Conservation (phyloP, 2,888 invertebrate species). For the Carpatolechia fugitivella region DNA sequence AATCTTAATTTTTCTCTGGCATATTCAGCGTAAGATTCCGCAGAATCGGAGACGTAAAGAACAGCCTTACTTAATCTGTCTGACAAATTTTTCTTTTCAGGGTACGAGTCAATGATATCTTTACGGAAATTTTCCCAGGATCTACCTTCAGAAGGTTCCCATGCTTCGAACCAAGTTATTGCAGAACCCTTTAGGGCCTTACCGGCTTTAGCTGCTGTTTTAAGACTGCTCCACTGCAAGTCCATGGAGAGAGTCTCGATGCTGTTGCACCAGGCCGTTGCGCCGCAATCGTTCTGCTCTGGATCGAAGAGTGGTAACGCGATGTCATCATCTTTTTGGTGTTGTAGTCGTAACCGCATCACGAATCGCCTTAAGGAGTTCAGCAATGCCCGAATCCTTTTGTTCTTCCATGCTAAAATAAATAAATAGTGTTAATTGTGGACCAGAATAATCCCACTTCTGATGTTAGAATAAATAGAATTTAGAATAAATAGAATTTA, state of each 20-base stretch:
- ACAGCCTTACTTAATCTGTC: conserved; percentile 22
- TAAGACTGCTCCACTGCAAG: conserved; percentile 22
- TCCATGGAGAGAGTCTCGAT: conserved; percentile 23
- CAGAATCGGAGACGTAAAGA: conserved; percentile 17
- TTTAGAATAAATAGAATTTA: too few species aligned
- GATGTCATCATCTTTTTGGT: conserved; percentile 2
- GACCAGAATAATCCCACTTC: neutral
- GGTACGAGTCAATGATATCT: conserved; percentile 10
- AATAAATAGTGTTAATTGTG: neutral
- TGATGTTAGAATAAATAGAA: conserved; percentile 9
- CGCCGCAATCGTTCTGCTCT: conserved; percentile 20
- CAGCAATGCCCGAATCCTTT: neutral
- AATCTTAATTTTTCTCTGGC: conserved; percentile 24
- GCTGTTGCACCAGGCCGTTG: conserved; percentile 25
- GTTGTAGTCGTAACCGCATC: neutral
- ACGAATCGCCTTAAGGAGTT: neutral
- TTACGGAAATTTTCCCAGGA: conserved; percentile 21
- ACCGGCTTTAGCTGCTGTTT: conserved; percentile 19
- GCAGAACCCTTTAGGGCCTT: conserved; percentile 24
- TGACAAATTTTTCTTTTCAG: conserved; percentile 20
- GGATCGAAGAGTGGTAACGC: conserved; percentile 8
- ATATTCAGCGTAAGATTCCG: conserved; percentile 22
- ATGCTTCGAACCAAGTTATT: conserved; percentile 22
- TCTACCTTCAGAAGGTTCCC: conserved; percentile 22
- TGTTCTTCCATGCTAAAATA: neutral